Base-by-base conservation (phyloP, 2,797 vertebrate species). In the Amphiprion clarkii region DNA sequence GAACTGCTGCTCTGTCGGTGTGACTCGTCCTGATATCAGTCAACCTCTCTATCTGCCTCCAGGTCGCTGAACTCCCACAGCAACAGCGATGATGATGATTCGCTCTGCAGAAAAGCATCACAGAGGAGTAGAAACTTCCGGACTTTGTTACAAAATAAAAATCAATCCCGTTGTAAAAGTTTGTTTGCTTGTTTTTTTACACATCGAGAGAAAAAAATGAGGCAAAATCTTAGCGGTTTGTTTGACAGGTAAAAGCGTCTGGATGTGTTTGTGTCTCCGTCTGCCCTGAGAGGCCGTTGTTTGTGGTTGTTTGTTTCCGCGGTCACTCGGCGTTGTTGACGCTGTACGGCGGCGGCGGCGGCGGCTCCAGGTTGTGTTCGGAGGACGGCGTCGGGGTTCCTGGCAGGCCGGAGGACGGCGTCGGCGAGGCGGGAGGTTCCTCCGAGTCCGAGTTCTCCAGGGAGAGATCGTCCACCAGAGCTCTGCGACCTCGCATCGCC, bases 401-500 rank as follows among this genome's bases (percentile, higher is more conserved):
- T 1, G 94, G 93, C 42, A 87, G 86, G 64, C 94, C 95, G 16
- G 93, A 91, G 60, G 94, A 94, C 5, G 95, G 94, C 1, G 94
- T 95, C 0, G 94, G 95, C 0, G 95, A 95, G 70, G 92, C 91
- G 1, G 94, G 94, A 36, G 93, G 94, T 77, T 96, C 95, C 67
- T 98, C 97, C 0, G 96, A 97, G 49, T 96, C 97, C 0, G 96
- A 97, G 71, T 97, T 96, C 69, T 97, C 96, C 78, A 96, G 90
- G 6, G 96, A 96, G 46, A 96, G 89, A 91, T 97, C 96, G 62
- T 97, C 96, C 36, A 97, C 96, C 71, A 97, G 90, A 1, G 96
- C 94, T 0, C 96, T 94, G 40, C 97, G 95, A 6, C 95, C 95
- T 29, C 95, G 95, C 86, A 95, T 86, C 2, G 92, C 89, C 76